phyloP scores from a whole-genome alignment of 2,113 vertebrate genomes.

The Paramisgurnus dabryanus region DNA sequence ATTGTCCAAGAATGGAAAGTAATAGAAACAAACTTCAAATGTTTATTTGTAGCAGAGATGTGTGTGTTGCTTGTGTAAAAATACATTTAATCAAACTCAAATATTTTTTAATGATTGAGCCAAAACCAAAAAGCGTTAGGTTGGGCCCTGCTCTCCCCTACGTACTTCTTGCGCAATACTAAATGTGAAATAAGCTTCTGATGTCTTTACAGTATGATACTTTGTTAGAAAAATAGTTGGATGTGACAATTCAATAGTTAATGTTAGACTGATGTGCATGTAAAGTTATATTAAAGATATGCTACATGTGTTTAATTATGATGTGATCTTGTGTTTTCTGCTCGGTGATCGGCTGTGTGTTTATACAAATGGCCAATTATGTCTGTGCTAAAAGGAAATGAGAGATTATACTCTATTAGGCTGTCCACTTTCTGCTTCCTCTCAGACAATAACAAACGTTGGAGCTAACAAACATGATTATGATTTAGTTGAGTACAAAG shows the following conservation, averaged over 20 bases:
- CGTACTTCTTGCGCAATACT: too few species aligned
- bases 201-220: neutral
- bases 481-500: constrained; percentile 11
- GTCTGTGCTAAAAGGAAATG: constrained; percentile 30
- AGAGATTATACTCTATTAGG: constrained; percentile 20
- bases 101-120: too few species aligned
- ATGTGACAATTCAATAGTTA: neutral
- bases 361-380: constrained; percentile 26
- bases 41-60: too few species aligned
- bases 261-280: neutral
- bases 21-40: too few species aligned
- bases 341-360: neutral
- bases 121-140: too few species aligned
- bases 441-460: neutral
- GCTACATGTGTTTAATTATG: constrained; percentile 7
- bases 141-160: too few species aligned
- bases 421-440: constrained; percentile 20
- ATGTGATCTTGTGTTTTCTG: neutral
- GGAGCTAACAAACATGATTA: neutral
- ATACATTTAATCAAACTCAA: too few species aligned
- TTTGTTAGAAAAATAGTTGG: neutral
- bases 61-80: too few species aligned
- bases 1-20: too few species aligned
- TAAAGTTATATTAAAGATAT: too few species aligned
- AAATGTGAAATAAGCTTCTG: too few species aligned